Percentiles rank a stretch among this genome's conserved stretches.
Conservation (phyloP, 2,113 vertebrate genomes). For the Hypocryptadius cinnamomeus region DNA sequence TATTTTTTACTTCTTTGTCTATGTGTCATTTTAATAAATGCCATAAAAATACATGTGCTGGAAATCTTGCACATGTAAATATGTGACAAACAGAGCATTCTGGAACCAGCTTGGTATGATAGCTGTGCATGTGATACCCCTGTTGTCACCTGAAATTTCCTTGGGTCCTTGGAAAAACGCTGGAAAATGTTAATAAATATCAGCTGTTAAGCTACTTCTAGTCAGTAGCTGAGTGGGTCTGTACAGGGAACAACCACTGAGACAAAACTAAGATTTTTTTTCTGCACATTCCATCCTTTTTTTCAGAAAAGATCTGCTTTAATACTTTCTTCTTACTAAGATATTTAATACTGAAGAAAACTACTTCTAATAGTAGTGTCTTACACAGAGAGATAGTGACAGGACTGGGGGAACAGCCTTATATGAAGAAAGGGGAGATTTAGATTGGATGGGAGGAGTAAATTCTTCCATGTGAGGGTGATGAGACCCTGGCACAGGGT, state of each 20-base stretch:
- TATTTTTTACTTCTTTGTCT: constrained; percentile 10
- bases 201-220: background rate
- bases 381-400: background rate
- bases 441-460: background rate
- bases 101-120: background rate
- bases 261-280: background rate
- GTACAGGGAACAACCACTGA: background rate
- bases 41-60: background rate
- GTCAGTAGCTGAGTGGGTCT: too few species aligned
- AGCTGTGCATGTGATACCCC: background rate
- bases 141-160: background rate
- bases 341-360: background rate
- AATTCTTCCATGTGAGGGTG: background rate
- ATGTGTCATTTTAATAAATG: background rate
- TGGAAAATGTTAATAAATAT: background rate
- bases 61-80: background rate
- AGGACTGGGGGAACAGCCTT: background rate
- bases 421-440: background rate
- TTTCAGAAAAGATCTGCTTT: background rate
- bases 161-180: background rate
- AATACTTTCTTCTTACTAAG: background rate
- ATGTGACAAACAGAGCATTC: background rate
- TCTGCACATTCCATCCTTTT: background rate
- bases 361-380: background rate
- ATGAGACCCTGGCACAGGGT: rapidly evolving